These are phyloP conservation scores for Temnothorax rugatulus DNA, from an alignment of 2,888 invertebrate species.

Conservation along the genomic window DNA sequence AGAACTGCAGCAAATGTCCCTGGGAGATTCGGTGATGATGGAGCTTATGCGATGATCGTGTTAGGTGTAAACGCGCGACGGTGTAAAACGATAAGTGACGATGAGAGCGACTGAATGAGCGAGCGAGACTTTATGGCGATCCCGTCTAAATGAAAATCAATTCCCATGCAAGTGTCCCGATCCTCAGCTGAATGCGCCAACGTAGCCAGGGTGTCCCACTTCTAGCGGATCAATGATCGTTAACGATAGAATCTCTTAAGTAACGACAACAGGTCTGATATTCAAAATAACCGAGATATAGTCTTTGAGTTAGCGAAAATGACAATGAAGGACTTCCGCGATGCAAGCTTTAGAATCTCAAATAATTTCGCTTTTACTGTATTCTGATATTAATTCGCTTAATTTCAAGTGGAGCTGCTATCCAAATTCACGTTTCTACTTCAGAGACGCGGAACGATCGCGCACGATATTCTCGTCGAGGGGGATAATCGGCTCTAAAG, in stretches of 20 bases:
- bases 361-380: not conserved
- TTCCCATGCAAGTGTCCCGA: slow-evolving; percentile 62
- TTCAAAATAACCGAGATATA: not conserved
- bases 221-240: slow-evolving; percentile 33
- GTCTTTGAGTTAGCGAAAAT: not conserved
- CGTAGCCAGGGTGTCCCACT: slow-evolving; percentile 29
- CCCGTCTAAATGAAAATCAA: slow-evolving; percentile 41
- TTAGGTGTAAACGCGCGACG: slow-evolving; percentile 58
- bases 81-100: slow-evolving; percentile 41
- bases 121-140: slow-evolving; percentile 25
- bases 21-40: slow-evolving; percentile 60
- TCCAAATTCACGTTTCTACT: not conserved
- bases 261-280: not conserved
- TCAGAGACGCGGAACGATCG: not conserved
- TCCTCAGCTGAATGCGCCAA: slow-evolving; percentile 49
- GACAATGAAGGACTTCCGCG: not conserved
- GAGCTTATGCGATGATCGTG: slow-evolving; percentile 48
- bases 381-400: not conserved
- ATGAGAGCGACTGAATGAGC: slow-evolving; percentile 50
- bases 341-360: not conserved
- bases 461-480: not conserved
- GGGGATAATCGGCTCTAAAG: not conserved
- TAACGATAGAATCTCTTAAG: not conserved
- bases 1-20: slow-evolving; percentile 77
- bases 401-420: not conserved